phyloP scores from a whole-genome alignment of 2,888 invertebrate genomes.

The Mechanitis messenoides region DNA sequence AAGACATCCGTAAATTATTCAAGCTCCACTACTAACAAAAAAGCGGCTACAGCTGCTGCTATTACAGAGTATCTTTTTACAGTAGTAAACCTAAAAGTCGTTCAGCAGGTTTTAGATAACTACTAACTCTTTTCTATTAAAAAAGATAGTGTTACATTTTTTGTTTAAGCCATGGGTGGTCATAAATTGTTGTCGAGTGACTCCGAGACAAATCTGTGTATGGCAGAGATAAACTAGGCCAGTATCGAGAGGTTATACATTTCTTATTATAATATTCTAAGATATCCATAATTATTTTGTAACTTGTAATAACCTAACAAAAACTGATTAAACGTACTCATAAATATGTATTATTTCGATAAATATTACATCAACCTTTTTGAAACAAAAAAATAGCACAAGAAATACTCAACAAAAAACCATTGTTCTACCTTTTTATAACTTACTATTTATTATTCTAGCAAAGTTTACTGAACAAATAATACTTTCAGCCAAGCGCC shows the following conservation, averaged over 20 bases:
- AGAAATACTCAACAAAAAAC: too few relatives aligned
- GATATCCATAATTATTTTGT: too few relatives aligned
- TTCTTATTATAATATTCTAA: not conserved
- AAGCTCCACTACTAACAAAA: not conserved
- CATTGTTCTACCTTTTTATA: too few relatives aligned
- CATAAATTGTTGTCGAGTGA: constrained; percentile 51
- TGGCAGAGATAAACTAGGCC: constrained; percentile 2
- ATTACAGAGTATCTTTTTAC: not conserved
- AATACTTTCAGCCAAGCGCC: not conserved
- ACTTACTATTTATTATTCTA: too few relatives aligned
- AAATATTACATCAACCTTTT: too few relatives aligned
- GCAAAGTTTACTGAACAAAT: too few relatives aligned
- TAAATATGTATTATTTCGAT: too few relatives aligned
- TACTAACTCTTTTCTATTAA: constrained; percentile 37
- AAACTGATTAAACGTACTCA: too few relatives aligned
- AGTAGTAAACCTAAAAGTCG: constrained; percentile 6
- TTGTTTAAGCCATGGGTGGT: constrained; percentile 45
- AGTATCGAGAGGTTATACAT: not conserved
- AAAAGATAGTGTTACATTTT: constrained; percentile 26
- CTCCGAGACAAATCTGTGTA: constrained; percentile 1
- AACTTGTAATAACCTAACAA: too few relatives aligned
- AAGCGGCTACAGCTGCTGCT: constrained; percentile 4
- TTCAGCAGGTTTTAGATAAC: constrained; percentile 15
- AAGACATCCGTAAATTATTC: not conserved
- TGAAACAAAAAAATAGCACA: too few relatives aligned